Conservation (phyloP, 1,140 invertebrate species). For the Drosophila mojavensis region DNA sequence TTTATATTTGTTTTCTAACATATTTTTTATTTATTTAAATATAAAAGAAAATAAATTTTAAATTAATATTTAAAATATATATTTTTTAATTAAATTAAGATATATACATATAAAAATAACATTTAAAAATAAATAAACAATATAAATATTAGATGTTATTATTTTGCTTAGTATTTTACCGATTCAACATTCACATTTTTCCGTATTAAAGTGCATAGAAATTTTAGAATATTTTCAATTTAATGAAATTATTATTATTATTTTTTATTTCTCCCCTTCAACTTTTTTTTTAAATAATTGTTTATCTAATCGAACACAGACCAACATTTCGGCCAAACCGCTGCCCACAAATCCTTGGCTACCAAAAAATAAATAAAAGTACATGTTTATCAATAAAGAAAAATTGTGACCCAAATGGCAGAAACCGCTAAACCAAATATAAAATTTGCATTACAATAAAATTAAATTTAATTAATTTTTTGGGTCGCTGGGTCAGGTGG, state of each 20-base stretch:
- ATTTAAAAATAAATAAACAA: no score
- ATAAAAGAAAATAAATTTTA: background rate
- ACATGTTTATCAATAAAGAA: conserved; percentile 18
- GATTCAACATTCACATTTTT: no score
- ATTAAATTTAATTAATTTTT: conserved; percentile 79
- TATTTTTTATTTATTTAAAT: no score
- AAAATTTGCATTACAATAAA: conserved; percentile 52
- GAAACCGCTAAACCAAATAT: conserved; percentile 48
- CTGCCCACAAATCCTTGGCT: background rate
- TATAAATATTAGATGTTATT: no score
- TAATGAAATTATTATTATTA: no score
- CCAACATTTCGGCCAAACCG: conserved; percentile 16
- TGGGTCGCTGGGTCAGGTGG: conserved; percentile 65
- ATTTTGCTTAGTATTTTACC: no score
- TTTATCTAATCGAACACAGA: background rate
- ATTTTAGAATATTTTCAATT: no score
- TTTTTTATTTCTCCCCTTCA: background rate
- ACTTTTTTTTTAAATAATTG: background rate
- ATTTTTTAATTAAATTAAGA: background rate
- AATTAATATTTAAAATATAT: background rate
- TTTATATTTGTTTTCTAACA: no score
- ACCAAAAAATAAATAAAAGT: conserved; percentile 12
- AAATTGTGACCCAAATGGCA: conserved; percentile 30
- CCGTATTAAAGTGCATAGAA: no score
- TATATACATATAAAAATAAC: no score